Evolutionary conservation across 2,113 vertebrate genomes (phyloP).

Genomic region (Boleophthalmus pectinirostris): DNA sequence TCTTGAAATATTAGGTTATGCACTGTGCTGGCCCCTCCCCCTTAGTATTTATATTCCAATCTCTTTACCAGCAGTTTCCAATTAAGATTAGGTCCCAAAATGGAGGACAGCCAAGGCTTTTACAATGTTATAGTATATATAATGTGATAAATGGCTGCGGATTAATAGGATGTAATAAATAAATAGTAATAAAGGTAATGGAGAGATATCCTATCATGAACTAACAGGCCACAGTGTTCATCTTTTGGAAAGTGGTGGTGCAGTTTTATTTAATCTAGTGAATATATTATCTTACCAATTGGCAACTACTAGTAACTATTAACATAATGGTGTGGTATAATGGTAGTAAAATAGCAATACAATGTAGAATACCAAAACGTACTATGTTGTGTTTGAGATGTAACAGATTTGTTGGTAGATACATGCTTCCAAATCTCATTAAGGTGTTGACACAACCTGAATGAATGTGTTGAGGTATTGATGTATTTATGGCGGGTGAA

Average conservation of each 20-base stretch:
- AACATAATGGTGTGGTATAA: neutral
- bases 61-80: constrained; percentile 54
- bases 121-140: neutral
- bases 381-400: neutral
- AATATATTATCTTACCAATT: neutral
- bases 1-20: constrained; percentile 49
- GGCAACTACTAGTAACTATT: neutral
- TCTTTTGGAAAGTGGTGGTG: constrained; percentile 16
- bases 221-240: constrained; percentile 29
- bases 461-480: neutral
- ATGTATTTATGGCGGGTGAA: neutral
- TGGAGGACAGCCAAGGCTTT: constrained; percentile 38
- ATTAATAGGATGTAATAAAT: constrained; percentile 56
- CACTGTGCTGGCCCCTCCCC: neutral
- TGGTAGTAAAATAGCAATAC: neutral
- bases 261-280: constrained; percentile 23
- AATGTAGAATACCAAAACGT: no score
- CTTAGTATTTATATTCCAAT: constrained; percentile 2
- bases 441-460: neutral
- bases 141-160: constrained; percentile 47
- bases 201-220: constrained; percentile 37
- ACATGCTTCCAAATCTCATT: neutral
- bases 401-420: neutral
- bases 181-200: constrained; percentile 45
- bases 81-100: constrained; percentile 53